Base-by-base conservation (phyloP, 2,113 vertebrate species). In the Platanista minor region DNA sequence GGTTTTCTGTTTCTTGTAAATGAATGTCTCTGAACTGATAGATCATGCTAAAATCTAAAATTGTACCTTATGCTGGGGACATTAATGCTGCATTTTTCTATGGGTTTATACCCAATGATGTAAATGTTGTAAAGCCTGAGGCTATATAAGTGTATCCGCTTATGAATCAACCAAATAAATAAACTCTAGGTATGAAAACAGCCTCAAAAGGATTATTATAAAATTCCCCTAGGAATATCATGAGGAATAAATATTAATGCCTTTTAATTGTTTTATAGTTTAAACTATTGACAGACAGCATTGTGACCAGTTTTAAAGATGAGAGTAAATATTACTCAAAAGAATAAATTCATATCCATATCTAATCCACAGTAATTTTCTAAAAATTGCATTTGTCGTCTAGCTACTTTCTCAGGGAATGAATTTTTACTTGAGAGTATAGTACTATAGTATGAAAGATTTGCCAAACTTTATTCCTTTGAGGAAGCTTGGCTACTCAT, bases 241-340 rank as follows among this genome's bases (percentile, higher is more conserved):
- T 25, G n/a, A 67, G 12, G 8, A 91, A 72, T 95, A 92, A 77
- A 97, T 96, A 94, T 87, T 95, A 91, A 97, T 95, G 54, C 9
- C n/a, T 83, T 94, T 93, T 95, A 93, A 95, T 74, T 89, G 74
- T 23, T 89, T 83, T 80, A 74, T 43, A 43, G 12, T 39, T 83
- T 93, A 92, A 2, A 59, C 21, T 93, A 77, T 69, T 86, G 89
- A 86, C 7, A 49, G 61, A 6, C 18, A 62, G 31, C 15, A 64
- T 87, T 13, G 36, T 67, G 66, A 82, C 13, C 29, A 67, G 8
- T 85, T 91, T 74, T 67, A 94, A 89, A 96, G 31, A 93, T 39
- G 33, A 92, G 43, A 82, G 5, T 78, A 83, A 83, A 97, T 49
- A 78, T 52, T 80, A 84, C 67, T 83, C 17, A 86, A 78, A 43